A percentile compares a stretch with the other conserved stretches of the same genome.
phyloP scores from a whole-genome alignment of 2,113 vertebrate species.

The Columbina picui region DNA sequence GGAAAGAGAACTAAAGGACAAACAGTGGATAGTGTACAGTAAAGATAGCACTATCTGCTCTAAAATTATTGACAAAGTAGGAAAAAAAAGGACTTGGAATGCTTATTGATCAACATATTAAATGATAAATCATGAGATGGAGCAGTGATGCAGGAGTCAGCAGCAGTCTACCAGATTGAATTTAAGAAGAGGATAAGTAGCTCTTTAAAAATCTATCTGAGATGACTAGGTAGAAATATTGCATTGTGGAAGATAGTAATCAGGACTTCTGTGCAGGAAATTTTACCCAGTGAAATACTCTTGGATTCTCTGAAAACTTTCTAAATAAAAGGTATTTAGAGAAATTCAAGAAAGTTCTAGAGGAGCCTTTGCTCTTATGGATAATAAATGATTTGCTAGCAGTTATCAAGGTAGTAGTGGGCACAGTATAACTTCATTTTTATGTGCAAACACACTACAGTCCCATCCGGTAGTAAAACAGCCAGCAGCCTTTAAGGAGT shows the following conservation, averaged over 20 bases:
- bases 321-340: background rate
- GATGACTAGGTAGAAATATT: background rate
- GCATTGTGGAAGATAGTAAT: background rate
- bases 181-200: background rate
- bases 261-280: background rate
- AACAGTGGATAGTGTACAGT: background rate
- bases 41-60: background rate
- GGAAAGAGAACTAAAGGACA: background rate
- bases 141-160: background rate
- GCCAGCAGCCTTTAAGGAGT: background rate
- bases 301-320: background rate
- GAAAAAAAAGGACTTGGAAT: background rate
- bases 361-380: background rate
- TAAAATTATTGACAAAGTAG: background rate
- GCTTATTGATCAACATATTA: background rate
- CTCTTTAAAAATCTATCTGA: background rate
- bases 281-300: background rate
- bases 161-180: background rate
- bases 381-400: background rate
- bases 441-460: background rate
- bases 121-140: background rate
- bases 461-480: background rate
- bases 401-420: background rate
- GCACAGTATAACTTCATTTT: background rate
- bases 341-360: background rate